Conservation (phyloP, 2,797 vertebrate species). For the Prionace glauca region DNA sequence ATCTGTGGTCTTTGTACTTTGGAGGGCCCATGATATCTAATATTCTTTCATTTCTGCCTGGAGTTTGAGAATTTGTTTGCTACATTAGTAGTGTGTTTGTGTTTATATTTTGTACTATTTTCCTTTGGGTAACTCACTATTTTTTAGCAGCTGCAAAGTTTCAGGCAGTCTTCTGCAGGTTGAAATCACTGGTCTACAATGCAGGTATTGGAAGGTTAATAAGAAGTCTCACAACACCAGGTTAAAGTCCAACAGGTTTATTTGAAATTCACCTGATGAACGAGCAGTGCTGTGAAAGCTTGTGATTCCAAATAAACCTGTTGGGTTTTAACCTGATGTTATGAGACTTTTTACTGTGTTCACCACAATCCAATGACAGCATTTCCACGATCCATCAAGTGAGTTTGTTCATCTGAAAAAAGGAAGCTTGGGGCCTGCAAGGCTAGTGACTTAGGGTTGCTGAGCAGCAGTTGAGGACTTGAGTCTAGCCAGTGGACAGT, state of each 20-base stretch:
- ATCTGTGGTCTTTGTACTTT: background rate
- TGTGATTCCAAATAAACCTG: too few species aligned
- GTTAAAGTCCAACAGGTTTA: too few species aligned
- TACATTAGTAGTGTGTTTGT: background rate
- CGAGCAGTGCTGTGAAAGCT: too few species aligned
- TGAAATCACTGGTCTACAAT: background rate
- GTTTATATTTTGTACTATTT: background rate
- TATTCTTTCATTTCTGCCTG: background rate
- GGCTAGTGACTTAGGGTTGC: background rate
- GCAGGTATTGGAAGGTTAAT: background rate
- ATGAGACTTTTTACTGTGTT: too few species aligned
- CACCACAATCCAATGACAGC: too few species aligned
- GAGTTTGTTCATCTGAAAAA: background rate
- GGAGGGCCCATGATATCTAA: background rate
- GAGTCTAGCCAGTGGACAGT: background rate
- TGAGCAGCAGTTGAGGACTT: background rate
- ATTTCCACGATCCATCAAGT: background rate
- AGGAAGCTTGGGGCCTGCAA: background rate
- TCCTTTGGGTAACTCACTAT: background rate
- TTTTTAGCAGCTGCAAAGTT: background rate
- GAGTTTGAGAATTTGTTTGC: background rate
- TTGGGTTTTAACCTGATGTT: too few species aligned
- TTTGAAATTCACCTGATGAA: too few species aligned
- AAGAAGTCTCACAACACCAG: too few species aligned
- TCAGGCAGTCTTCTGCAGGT: background rate